Base-by-base conservation (phyloP, 2,888 invertebrate genomes). In the Blastobasis lacticolella region DNA sequence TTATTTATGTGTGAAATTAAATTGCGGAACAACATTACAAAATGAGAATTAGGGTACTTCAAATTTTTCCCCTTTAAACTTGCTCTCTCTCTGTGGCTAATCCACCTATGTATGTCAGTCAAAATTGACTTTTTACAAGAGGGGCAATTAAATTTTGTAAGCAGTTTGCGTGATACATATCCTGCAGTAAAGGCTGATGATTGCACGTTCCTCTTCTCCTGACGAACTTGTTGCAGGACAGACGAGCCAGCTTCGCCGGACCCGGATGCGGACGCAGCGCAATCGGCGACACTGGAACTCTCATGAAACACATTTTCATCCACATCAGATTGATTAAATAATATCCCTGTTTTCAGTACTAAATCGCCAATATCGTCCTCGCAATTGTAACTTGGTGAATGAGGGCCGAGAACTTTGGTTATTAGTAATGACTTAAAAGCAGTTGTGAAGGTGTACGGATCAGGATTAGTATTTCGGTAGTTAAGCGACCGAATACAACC, bases 341-440 rank as follows among this genome's bases (percentile, higher is more conserved):
- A 8, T 5, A 41, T 40, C 6, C 8, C 23, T 45, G 36, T 23
- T 38, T 45, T 41, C 5, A 49, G 45, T 6, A 52, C 10, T 4
- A 38, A 6, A 5, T 45, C 49, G 10, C 52, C 49, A 6, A 46
- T 37, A 10, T 52, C 46, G 23, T 49, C 49, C 38, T 52, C 49
- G 10, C 52, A 52, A 46, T 52, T 52, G 1, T 52, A 42, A 45
- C 45, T 38, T 7, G 50, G 44, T n/a, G 54, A 57, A 38, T 55
- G 51, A 10, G 54, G 54, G 10, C 52, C 50, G 38, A 57, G 10
- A 9, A 52, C 37, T 44, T 57, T 54, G 1, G 53, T 42, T 7
- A 61, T 42, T 2, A 61, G 23, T 36, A 61, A 51, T 3, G 54
- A 57, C 45, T 58, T 59, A 23, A 56, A 56, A 0, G 56, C 37